Evolutionary conservation across 2,797 vertebrate species (phyloP).

Genomic region (Sternarchorhynchus goeldii): DNA sequence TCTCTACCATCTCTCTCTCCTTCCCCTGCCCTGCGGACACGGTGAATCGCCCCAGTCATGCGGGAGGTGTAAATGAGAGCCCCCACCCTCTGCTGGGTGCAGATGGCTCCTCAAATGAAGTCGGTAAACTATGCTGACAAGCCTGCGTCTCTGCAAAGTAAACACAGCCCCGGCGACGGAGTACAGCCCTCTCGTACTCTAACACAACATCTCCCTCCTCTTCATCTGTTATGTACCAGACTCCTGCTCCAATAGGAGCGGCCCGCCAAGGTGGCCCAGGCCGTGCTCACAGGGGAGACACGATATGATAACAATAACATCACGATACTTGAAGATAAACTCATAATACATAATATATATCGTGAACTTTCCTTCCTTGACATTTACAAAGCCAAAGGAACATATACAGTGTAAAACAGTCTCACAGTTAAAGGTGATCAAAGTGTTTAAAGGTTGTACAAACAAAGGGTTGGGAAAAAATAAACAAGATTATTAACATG

Average conservation of each 20-base stretch:
- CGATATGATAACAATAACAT: not conserved
- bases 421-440: too few species aligned
- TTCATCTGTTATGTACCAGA: conserved; percentile 18
- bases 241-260: conserved; percentile 8
- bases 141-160: conserved; percentile 38
- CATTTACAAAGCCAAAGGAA: not conserved
- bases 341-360: not conserved
- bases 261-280: conserved; percentile 11
- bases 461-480: too few species aligned
- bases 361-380: not conserved
- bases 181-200: conserved; percentile 32
- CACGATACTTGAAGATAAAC: not conserved
- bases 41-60: conserved; percentile 47
- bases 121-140: conserved; percentile 55
- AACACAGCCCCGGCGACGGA: conserved; percentile 32
- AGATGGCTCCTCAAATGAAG: conserved; percentile 57
- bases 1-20: not conserved
- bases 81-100: conserved; percentile 37
- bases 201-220: conserved; percentile 41
- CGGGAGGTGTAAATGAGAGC: conserved; percentile 38
- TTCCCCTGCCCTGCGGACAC: conserved; percentile 23
- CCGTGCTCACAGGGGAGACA: not conserved
- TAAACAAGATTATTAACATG: too few species aligned
- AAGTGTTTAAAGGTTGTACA: too few species aligned
- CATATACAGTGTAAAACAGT: not conserved